Base-by-base conservation (phyloP, 2,888 invertebrate genomes). In the Quadroppia sp. region DNA sequence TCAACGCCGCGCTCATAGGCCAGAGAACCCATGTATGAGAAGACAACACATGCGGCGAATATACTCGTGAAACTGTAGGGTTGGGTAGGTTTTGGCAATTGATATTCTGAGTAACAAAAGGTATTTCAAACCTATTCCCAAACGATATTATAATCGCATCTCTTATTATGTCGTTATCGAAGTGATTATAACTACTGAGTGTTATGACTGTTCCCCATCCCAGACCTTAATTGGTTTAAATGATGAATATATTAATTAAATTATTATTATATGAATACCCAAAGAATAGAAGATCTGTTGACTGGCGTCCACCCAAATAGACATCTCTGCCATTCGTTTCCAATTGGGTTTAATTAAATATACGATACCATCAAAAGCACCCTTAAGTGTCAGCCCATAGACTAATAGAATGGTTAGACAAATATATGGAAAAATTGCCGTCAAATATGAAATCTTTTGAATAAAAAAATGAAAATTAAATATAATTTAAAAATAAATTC, bases 341-440 rank as follows among this genome's bases (percentile, higher is more conserved):
- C 56, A 76, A 32, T 76, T 56, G 6, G 76, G 76, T 11, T 20
- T 76, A 25, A 76, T 50, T 25, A 74, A 76, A 28, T 61, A 76
- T 15, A 42, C 36, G 30, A 76, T 76, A 7, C 76, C 76, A 61
- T 74, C 74, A 0, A 11, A 20, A 1, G 75, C 42, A 2, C 76
- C 76, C 17, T 71, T 59, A 23, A 76, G 48, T 15, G 64, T 61
- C 3, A 76, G 17, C 15, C 76, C 76, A 20, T 71, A 50, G 25
- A 76, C 53, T 1, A 76, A 45, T 28, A 76, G 50, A 20, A 74
- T 88, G 36, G 89, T 88, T 79, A 89, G 82, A 32, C 89, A 89
- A 69, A 89, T 87, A 80, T 89, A 89, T 4, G 89, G 89, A 79
- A 89, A 89, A 13, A 89, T 84, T 25, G 89, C 89, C 23, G 74